phyloP scores from a whole-genome alignment of 2,113 vertebrate species.

The Phyllostomus discolor region DNA sequence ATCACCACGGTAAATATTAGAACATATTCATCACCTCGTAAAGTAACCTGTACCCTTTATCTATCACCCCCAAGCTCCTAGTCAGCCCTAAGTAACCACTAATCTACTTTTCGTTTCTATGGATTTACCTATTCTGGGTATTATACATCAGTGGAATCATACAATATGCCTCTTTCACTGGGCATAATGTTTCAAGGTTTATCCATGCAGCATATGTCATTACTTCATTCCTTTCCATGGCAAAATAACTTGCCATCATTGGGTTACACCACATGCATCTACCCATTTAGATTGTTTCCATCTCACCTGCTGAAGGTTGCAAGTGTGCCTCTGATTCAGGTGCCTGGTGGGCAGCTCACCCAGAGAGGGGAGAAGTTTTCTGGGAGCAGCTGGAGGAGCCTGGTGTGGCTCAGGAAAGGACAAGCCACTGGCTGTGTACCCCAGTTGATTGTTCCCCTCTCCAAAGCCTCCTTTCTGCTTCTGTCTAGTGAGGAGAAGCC shows the following conservation, averaged over 20 bases:
- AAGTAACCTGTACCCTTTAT: not conserved
- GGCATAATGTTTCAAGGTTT: not conserved
- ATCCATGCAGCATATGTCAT: not conserved
- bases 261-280: not conserved
- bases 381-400: not conserved
- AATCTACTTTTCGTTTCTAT: not conserved
- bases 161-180: not conserved
- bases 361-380: not conserved
- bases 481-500: not conserved
- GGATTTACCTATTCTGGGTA: too few species aligned
- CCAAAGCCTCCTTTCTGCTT: not conserved
- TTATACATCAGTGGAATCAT: too few species aligned
- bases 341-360: not conserved
- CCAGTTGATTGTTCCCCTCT: not conserved
- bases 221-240: not conserved
- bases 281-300: not conserved
- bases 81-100: not conserved
- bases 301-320: not conserved
- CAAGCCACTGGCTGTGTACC: not conserved
- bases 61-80: not conserved
- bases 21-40: not conserved
- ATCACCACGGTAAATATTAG: not conserved
- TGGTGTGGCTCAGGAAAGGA: not conserved
- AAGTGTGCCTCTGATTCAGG: not conserved
- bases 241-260: not conserved